Base-by-base conservation (phyloP, 2,797 vertebrate genomes). In the Silurus aristotelis region DNA sequence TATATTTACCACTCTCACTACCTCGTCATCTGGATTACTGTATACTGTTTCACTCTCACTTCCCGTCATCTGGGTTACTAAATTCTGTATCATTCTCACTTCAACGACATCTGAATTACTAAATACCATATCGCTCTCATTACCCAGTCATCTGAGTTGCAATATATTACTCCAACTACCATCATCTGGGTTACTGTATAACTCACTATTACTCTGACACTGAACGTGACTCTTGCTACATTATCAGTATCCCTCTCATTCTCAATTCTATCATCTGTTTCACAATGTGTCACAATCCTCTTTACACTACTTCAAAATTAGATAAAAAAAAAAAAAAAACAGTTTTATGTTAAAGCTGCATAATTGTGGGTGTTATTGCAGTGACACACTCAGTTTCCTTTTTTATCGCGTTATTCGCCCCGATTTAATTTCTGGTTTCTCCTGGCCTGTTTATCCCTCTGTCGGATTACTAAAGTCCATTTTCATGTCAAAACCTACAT, bases 381-480 rank as follows among this genome's bases (percentile, higher is more conserved):
- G 6, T 19, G 22, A 22, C 25, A 22, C 25, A 6, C 55, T 20
- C 55, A 61, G 58, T n/a, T n/a, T n/a, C n/a, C n/a, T n/a, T n/a
- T n/a, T n/a, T 27, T 25, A 52, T 63, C 77, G 48, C 14, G 22
- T 15, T 48, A 20, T 1, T n/a, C 2, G 10, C 25, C n/a, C n/a
- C n/a, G n/a, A 64, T 7, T 80, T 80, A 43, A 64, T 61, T 60
- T 58, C 15, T 19, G 48, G 6, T 22, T 3, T n/a, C 71, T 60
- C 55, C 1, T 61, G 31, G 19, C 76, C 56, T 61, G 19, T 78
- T 78, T 61, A 31, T 61, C 38, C 56, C 60, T 61, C n/a, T 25
- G 61, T 66, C 48, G 48, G 61, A 80, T 64, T 66, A 79, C 76
- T 8, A 63, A 79, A 64, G 22, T 25, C 38, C 22, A 48, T 80